Percentiles rank a stretch among this genome's conserved stretches.
Evolutionary conservation across 2,113 vertebrate species (phyloP).

Genomic region (Gallinago paraguaiae): DNA sequence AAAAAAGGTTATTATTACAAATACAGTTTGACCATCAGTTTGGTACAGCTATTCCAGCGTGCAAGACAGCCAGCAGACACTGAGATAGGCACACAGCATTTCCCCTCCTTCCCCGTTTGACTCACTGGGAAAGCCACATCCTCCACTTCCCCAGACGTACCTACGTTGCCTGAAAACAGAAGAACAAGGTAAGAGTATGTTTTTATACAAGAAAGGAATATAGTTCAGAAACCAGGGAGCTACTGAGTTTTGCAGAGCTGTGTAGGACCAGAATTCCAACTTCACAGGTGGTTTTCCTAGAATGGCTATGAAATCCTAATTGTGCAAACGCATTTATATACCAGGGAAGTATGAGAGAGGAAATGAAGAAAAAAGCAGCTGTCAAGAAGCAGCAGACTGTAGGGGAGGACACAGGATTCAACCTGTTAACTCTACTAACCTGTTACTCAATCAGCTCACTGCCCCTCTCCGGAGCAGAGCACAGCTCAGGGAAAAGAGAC

Average conservation of each 20-base stretch:
- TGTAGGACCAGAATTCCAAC: neutral
- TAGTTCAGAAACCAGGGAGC: neutral
- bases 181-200: neutral
- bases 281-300: neutral
- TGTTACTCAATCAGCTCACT: neutral
- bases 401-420: neutral
- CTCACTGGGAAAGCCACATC: accelerated
- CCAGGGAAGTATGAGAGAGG: neutral
- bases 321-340: neutral
- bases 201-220: neutral
- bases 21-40: neutral
- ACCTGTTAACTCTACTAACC: neutral
- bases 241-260: neutral
- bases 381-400: neutral
- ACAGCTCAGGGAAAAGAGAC: neutral
- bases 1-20: neutral
- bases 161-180: neutral
- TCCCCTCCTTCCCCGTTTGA: neutral
- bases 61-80: neutral
- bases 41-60: neutral
- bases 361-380: neutral
- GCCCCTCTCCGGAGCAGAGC: neutral
- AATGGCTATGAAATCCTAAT: neutral
- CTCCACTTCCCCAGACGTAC: accelerated
- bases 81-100: neutral